Base-by-base conservation (phyloP, 2,113 vertebrate species). In the Empidonax traillii region DNA sequence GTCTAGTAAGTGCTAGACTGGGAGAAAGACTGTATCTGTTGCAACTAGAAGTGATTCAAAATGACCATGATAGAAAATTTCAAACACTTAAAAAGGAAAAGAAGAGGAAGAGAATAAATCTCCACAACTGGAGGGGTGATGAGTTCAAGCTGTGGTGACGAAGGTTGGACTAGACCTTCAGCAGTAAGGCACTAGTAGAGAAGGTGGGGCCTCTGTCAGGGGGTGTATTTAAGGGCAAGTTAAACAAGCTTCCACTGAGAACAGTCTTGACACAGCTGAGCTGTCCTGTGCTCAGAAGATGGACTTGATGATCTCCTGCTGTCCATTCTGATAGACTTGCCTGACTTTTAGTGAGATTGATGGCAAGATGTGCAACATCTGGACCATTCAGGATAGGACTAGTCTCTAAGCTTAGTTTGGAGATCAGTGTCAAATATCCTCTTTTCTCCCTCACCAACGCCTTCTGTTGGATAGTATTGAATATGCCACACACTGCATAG, bases 401-500 rank as follows among this genome's bases (percentile, higher is more conserved):
- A 24, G 20, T 41, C 0, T 0, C 20, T 56, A 24, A 10, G 19
- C 10, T 90, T 69, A 51, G 4, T 89, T 85, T 79, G 39, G 27
- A 72, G 27, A 8, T 75, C 22, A 16, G 1, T 68, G 31, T 28
- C 10, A 81, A 85, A 39, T 5, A 68, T 14, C 3, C 8, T 16
- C 8, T 43, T 67, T 8, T 8, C 3, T 77, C 25, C 15, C 15
- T 13, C 17, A 49, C 27, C 15, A 56, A 14, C 14, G 2, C 6
- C 24, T 71, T 52, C 20, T 53, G 9, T 2, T 69, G n/a, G 19
- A 12, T 31, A 51, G 5, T 35, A 37, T 19, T 63, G 49, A 24
- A 33, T 53, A 67, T 27, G 12, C 15, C 1, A 2, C 1, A 0
- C 12, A 6, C 39, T 44, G 20, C 43, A 21, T 22, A 44, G 37